Percentiles rank a stretch among this genome's conserved stretches.
phyloP scores from a whole-genome alignment of 2,797 vertebrate genomes.

The Remorina albescens region DNA sequence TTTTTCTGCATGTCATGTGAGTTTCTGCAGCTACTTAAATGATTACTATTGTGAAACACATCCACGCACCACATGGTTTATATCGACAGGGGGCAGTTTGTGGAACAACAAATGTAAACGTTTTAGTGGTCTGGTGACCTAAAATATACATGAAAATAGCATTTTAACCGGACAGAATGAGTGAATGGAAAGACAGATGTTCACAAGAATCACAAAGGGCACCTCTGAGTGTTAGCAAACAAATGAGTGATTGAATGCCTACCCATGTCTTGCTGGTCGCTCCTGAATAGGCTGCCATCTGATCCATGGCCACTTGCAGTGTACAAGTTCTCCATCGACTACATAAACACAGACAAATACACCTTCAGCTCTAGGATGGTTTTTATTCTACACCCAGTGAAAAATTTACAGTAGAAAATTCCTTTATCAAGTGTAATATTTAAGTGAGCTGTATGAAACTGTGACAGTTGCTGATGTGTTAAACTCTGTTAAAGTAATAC shows the following conservation, averaged over 20 bases:
- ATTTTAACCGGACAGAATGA: not conserved
- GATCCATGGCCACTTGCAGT: conserved; percentile 77
- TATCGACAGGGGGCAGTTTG: conserved; percentile 22
- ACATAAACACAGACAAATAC: conserved; percentile 46
- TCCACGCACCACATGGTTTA: not conserved
- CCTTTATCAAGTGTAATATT: not conserved
- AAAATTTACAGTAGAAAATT: not conserved
- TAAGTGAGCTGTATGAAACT: not conserved
- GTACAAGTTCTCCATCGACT: conserved; percentile 95
- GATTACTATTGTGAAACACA: not conserved
- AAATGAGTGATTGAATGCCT: conserved; percentile 35
- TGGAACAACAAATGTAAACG: not conserved
- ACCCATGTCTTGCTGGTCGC: conserved; percentile 83
- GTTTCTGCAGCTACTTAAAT: not conserved
- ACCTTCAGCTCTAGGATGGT: not conserved
- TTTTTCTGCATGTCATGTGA: not conserved
- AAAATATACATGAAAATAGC: too few relatives aligned
- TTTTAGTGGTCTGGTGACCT: too few relatives aligned
- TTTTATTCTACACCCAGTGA: not conserved
- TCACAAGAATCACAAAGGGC: not conserved
- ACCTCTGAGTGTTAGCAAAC: not conserved
- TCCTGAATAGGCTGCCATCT: conserved; percentile 75
- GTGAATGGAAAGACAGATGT: not conserved
- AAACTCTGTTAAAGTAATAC: not conserved
- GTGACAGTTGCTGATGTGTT: not conserved